Evolutionary conservation across 1,140 invertebrate genomes (phyloP).

Genomic region (Andrena cerasifolii): DNA sequence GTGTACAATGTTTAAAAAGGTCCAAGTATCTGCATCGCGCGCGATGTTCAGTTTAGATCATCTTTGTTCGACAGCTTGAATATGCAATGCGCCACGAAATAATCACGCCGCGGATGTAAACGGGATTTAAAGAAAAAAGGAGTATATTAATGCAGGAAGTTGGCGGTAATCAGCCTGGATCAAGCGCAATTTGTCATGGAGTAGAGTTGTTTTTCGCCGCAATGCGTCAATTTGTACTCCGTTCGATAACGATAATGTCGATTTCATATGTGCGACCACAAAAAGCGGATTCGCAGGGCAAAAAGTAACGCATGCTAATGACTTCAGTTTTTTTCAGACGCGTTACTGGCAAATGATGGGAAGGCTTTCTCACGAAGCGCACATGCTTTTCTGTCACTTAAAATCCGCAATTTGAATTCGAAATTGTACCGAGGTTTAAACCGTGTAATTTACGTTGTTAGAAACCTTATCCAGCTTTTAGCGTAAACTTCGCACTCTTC

Average conservation of each 20-base stretch:
- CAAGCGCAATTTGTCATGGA: constrained; percentile 24
- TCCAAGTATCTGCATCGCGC: too few species aligned
- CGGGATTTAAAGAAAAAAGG: constrained; percentile 12
- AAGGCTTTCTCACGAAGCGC: too few species aligned
- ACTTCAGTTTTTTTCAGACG: constrained; percentile 53
- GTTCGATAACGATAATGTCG: constrained; percentile 47
- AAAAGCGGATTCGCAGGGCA: constrained; percentile 25
- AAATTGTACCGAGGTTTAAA: too few species aligned
- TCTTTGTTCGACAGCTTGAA: background rate
- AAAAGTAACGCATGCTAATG: constrained; percentile 16
- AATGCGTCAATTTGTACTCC: constrained; percentile 28
- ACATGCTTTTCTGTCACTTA: too few species aligned
- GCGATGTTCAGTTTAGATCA: background rate
- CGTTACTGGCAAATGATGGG: too few species aligned
- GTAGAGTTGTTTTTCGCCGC: constrained; percentile 17
- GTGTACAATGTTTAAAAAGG: background rate
- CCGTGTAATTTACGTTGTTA: too few species aligned
- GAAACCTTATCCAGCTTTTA: too few species aligned
- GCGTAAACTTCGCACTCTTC: too few species aligned
- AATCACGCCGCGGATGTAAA: background rate
- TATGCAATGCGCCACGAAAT: background rate
- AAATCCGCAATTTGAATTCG: too few species aligned
- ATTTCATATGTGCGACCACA: constrained; percentile 38
- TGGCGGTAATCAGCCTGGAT: constrained; percentile 23
- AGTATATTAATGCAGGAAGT: constrained; percentile 36